Conservation (phyloP, 2,888 invertebrate species). For the Lithophane semibrunnea region DNA sequence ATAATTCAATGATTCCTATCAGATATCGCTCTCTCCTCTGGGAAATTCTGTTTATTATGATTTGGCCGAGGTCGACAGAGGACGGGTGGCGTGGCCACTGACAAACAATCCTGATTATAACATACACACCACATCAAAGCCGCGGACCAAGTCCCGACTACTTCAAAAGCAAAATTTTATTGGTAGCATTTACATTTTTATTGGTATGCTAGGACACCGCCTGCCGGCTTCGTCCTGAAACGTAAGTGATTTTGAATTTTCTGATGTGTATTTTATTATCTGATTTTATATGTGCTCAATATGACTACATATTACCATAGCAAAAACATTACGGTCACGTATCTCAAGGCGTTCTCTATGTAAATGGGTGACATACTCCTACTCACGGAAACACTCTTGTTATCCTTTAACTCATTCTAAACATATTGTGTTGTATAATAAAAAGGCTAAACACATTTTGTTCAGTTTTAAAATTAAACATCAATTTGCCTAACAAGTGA, state of each 20-base stretch:
- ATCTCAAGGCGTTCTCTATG: slow-evolving; percentile 73
- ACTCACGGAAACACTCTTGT: slow-evolving; percentile 45
- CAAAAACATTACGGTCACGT: slow-evolving; percentile 83
- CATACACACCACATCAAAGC: slow-evolving; percentile 86
- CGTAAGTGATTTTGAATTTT: slow-evolving; percentile 91
- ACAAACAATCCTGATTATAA: slow-evolving; percentile 83
- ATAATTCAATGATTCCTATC: slow-evolving; percentile 80
- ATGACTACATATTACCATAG: slow-evolving; percentile 86
- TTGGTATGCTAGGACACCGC: slow-evolving; percentile 89
- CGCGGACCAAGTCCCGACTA: slow-evolving; percentile 75
- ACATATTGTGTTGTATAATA: slow-evolving; percentile 11
- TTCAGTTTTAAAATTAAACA: slow-evolving; percentile 45
- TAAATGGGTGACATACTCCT: slow-evolving; percentile 69
- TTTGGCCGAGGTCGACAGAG: slow-evolving; percentile 67
- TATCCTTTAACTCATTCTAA: slow-evolving; percentile 54
- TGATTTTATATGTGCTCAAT: slow-evolving; percentile 88
- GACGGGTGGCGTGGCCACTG: slow-evolving; percentile 70
- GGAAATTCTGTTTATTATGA: slow-evolving; percentile 81
- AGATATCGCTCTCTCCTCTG: slow-evolving; percentile 73
- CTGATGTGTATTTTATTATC: slow-evolving; percentile 90
- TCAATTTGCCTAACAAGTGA: slow-evolving; percentile 44
- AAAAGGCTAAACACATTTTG: neutral
- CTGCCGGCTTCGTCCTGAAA: slow-evolving; percentile 84
- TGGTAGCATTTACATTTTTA: slow-evolving; percentile 89
- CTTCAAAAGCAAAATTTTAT: slow-evolving; percentile 90